Conservation (phyloP, 2,888 invertebrate genomes). For the Dascillus cervinus region DNA sequence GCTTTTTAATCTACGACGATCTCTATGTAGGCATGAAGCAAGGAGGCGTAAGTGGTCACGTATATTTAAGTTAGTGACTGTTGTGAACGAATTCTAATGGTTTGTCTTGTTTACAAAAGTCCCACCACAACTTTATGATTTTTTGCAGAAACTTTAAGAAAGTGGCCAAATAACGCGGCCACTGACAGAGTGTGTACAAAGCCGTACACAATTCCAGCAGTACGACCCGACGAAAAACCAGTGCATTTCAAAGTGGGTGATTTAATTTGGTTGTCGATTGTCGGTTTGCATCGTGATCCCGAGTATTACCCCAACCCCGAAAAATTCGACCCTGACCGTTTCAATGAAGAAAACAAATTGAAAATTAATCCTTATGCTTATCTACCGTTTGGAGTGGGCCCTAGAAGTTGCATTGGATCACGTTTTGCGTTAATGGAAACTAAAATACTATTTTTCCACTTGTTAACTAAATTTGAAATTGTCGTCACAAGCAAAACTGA, state of each 20-base stretch:
- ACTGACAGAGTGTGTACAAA: no score
- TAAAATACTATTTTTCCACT: conserved; percentile 23
- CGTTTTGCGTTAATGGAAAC: conserved; percentile 29
- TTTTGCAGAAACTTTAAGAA: conserved; percentile 24
- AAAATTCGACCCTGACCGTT: conserved; percentile 33
- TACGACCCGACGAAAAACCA: conserved; percentile 13
- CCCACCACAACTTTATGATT: no score
- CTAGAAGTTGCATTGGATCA: conserved; percentile 27
- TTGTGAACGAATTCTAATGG: no score
- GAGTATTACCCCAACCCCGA: conserved; percentile 27
- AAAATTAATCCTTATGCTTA: no score
- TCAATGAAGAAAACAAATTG: conserved; percentile 50
- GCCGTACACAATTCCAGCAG: conserved; percentile 19
- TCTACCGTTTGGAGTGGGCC: no score
- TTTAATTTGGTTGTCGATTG: conserved; percentile 21
- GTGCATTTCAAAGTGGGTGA: conserved; percentile 15
- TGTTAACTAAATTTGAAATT: conserved; percentile 24
- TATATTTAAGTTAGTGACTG: no score
- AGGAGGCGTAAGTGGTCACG: no score
- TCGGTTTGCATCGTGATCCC: conserved; percentile 26
- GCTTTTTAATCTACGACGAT: no score
- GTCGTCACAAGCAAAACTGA: conserved; percentile 23
- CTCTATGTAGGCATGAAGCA: no score
- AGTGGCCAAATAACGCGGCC: conserved; percentile 25
- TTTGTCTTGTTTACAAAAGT: no score